These are phyloP conservation scores for Corydoras maculifer DNA, from an alignment of 2,113 vertebrate species.

Conservation along the genomic window DNA sequence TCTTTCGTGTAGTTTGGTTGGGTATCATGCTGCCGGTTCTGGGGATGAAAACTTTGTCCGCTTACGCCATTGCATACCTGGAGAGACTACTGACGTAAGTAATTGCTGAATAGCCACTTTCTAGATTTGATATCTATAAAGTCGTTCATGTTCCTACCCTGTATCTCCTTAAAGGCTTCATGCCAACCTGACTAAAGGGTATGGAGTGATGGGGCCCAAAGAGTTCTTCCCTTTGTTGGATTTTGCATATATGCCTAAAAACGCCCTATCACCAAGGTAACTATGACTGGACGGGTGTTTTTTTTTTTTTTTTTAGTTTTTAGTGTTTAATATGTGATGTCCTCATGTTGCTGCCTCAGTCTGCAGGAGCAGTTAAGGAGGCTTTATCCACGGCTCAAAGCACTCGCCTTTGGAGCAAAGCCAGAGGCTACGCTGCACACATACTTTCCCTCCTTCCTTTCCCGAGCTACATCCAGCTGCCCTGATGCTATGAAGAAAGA, in stretches of 20 bases:
- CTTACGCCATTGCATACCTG: slow-evolving; percentile 83
- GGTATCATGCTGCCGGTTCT: slow-evolving; percentile 91
- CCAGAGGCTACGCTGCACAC: slow-evolving; percentile 79
- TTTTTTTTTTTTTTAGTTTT: no score
- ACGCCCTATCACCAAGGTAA: slow-evolving; percentile 82
- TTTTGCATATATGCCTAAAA: slow-evolving; percentile 96
- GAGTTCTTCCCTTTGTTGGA: slow-evolving; percentile 94
- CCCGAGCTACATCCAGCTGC: slow-evolving; percentile 78
- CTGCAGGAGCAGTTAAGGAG: slow-evolving; percentile 86
- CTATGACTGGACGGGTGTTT: no score
- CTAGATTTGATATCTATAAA: neutral
- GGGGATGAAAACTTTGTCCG: slow-evolving; percentile 83
- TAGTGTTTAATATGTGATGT: neutral
- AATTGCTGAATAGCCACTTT: neutral
- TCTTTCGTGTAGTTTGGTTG: slow-evolving; percentile 79
- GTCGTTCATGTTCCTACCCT: neutral
- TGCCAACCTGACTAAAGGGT: slow-evolving; percentile 88
- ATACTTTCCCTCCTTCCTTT: slow-evolving; percentile 94
- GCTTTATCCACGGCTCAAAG: slow-evolving; percentile 87
- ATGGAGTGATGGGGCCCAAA: slow-evolving; percentile 90
- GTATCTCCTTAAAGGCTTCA: slow-evolving; percentile 71
- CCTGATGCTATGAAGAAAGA: slow-evolving; percentile 81
- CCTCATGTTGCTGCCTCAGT: slow-evolving; percentile 51
- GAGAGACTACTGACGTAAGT: slow-evolving; percentile 89
- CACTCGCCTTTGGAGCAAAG: slow-evolving; percentile 81